Conservation (phyloP, 1,140 invertebrate species). For the Drosophila nannoptera region DNA sequence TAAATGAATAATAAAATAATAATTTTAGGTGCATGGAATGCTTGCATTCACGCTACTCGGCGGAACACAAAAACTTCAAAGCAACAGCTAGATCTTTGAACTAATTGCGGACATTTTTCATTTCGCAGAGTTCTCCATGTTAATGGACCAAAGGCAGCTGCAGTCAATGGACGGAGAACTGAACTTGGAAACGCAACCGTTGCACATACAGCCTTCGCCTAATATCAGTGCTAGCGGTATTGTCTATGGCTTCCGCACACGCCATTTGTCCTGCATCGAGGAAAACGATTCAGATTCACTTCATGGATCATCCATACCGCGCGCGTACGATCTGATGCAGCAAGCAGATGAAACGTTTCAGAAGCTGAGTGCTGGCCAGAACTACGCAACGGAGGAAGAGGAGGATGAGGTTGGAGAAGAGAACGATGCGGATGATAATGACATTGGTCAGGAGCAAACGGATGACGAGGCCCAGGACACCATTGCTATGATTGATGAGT, state of each 20-base stretch:
- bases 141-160: conserved; percentile 50
- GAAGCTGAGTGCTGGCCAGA: conserved; percentile 51
- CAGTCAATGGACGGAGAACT: conserved; percentile 29
- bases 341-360: conserved; percentile 75
- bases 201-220: conserved; percentile 56
- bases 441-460: conserved; percentile 14
- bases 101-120: conserved; percentile 11
- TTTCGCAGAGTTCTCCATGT: conserved; percentile 35
- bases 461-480: conserved; percentile 37
- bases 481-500: conserved; percentile 76
- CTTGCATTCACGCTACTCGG: too few relatives aligned
- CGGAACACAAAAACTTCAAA: too few relatives aligned
- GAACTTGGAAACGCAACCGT: conserved; percentile 52
- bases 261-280: conserved; percentile 77
- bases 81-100: conserved; percentile 8
- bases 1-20: too few relatives aligned
- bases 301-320: conserved; percentile 68
- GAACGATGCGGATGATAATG: conserved; percentile 24
- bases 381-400: conserved; percentile 25
- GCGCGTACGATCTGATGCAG: conserved; percentile 71
- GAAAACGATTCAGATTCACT: conserved; percentile 77
- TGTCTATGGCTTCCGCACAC: conserved; percentile 74
- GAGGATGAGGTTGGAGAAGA: conserved; percentile 35
- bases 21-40: too few relatives aligned
- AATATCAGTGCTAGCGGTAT: conserved; percentile 55